Evolutionary conservation across 2,888 invertebrate genomes (phyloP).

Genomic region (Kryphioiulus occultus): DNA sequence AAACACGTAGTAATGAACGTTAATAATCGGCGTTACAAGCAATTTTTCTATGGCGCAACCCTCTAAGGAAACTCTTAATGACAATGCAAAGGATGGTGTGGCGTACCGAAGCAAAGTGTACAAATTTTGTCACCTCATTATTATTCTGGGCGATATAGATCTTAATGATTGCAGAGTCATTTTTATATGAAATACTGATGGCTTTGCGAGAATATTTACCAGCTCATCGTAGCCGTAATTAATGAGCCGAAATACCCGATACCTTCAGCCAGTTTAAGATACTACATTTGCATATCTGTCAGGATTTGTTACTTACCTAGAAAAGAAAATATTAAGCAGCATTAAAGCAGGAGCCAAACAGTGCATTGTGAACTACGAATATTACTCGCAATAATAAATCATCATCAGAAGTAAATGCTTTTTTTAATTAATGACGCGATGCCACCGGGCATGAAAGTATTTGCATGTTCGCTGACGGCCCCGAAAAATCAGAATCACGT

Average conservation of each 20-base stretch:
- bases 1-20: conserved; percentile 9
- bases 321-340: not conserved
- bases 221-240: not conserved
- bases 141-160: not conserved
- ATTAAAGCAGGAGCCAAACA: not conserved
- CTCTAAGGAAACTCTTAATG: not conserved
- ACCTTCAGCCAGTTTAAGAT: not conserved
- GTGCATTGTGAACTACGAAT: not conserved
- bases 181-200: conserved; percentile 4
- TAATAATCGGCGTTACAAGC: conserved; percentile 22
- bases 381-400: conserved; percentile 9
- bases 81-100: conserved; percentile 9
- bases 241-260: not conserved
- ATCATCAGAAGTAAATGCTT: not conserved
- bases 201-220: conserved; percentile 6
- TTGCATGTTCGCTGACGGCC: not conserved
- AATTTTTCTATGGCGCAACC: not conserved
- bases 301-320: conserved; percentile 35
- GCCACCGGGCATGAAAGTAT: not conserved
- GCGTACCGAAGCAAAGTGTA: conserved; percentile 18
- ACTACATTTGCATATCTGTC: conserved; percentile 36
- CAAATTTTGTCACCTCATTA: conserved; percentile 17
- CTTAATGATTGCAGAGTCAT: conserved; percentile 2
- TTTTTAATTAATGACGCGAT: not conserved
- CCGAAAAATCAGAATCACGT: not conserved